Percentiles rank a stretch among this genome's conserved stretches.
Evolutionary conservation across 2,797 vertebrate species (phyloP).

Genomic region (Lagorchestes hirsutus): DNA sequence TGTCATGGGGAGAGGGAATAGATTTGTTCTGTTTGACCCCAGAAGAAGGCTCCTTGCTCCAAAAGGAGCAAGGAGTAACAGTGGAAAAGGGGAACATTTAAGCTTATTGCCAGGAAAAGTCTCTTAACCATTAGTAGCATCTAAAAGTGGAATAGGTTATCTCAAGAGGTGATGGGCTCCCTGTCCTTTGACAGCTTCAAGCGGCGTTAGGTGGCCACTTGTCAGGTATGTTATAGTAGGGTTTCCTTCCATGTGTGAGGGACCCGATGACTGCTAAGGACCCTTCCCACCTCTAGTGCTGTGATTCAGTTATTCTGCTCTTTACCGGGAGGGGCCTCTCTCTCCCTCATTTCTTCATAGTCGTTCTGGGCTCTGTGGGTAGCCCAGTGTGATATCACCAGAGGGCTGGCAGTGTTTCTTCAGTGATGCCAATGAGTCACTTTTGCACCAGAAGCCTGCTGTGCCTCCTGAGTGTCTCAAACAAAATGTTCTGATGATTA

Average conservation of each 20-base stretch:
- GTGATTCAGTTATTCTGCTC: not conserved
- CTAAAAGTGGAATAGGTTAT: not conserved
- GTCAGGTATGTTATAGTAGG: not conserved
- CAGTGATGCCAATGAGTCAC: not conserved
- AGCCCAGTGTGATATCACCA: not conserved
- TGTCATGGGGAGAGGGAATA: not conserved
- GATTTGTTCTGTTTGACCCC: not conserved
- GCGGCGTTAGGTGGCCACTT: not conserved
- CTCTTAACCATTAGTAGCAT: not conserved
- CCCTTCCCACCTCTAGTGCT: not conserved
- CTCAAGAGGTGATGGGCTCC: not conserved
- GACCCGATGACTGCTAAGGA: not conserved
- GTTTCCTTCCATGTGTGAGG: not conserved
- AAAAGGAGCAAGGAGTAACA: not conserved
- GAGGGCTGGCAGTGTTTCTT: not conserved
- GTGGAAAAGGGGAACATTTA: not conserved
- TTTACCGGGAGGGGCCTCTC: not conserved
- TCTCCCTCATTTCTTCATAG: not conserved
- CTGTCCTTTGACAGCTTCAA: not conserved
- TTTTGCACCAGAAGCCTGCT: not conserved
- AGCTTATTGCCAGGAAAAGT: not conserved
- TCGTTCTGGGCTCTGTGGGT: not conserved
- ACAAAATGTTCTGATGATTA: conserved; percentile 1
- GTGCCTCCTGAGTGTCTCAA: not conserved
- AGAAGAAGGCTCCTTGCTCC: not conserved